These are phyloP conservation scores for Frieseomelitta varia DNA, from an alignment of 1,140 invertebrate genomes.

Conservation along the genomic window DNA sequence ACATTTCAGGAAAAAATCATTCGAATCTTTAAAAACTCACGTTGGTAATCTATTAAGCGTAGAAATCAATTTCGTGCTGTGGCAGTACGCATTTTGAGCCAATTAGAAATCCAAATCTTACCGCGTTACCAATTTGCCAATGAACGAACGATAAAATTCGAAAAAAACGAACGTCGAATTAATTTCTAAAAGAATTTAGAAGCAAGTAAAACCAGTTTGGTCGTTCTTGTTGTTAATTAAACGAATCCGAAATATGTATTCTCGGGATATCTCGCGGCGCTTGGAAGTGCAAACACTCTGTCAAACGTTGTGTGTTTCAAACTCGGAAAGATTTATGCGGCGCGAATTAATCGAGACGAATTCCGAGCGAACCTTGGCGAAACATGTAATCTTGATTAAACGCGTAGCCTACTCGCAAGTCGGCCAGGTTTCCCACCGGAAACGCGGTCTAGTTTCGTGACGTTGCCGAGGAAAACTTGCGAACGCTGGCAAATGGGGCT, in stretches of 20 bases:
- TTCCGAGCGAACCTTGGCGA: neutral
- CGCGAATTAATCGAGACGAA: slow-evolving; percentile 21
- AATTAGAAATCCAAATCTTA: no score
- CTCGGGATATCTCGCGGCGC: no score
- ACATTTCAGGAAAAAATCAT: no score
- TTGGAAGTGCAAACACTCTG: neutral
- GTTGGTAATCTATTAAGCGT: no score
- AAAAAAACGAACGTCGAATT: no score
- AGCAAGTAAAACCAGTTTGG: no score
- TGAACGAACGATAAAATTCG: no score
- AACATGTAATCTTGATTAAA: slow-evolving; percentile 39
- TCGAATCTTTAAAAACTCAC: no score
- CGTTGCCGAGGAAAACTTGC: slow-evolving; percentile 21
- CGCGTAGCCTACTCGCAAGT: neutral
- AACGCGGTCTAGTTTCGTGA: slow-evolving; percentile 28
- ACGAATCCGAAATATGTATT: neutral
- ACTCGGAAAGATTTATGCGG: neutral
- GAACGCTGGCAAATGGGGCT: slow-evolving; percentile 1
- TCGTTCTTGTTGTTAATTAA: neutral
- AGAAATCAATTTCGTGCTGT: no score
- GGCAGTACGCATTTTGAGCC: no score
- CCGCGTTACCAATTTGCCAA: no score
- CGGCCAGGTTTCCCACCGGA: slow-evolving; percentile 9
- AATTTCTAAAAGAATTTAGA: no score
- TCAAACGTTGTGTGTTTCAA: neutral